Conservation (phyloP, 2,797 vertebrate species). For the Meriones psammophilus region DNA sequence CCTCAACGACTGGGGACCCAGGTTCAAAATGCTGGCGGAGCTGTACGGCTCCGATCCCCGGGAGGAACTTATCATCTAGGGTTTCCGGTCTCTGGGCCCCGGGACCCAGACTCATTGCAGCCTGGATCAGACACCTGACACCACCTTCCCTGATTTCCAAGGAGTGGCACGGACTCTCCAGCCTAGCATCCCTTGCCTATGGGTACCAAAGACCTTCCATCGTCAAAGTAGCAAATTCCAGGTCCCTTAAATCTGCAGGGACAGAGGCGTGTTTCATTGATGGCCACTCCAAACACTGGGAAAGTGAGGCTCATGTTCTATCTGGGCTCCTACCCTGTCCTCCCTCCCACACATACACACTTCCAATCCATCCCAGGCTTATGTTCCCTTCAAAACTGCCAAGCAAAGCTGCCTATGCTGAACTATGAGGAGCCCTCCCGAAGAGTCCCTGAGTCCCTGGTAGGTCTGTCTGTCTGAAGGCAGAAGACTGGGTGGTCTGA, state of each 20-base stretch:
- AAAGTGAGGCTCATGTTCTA: not conserved
- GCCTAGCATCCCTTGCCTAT: not conserved
- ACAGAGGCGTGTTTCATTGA: not conserved
- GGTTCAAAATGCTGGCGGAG: slow-evolving; percentile 97
- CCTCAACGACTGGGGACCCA: slow-evolving; percentile 96
- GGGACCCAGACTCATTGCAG: not conserved
- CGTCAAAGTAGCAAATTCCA: not conserved
- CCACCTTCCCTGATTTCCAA: not conserved
- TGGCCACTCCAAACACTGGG: not conserved
- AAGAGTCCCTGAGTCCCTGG: not conserved
- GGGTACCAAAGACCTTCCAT: not conserved
- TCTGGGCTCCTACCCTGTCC: not conserved
- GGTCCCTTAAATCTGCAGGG: not conserved
- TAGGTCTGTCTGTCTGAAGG: not conserved
- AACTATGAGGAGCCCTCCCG: not conserved
- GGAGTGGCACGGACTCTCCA: not conserved
- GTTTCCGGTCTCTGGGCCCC: not conserved
- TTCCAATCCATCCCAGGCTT: not conserved
- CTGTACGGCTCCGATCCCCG: slow-evolving; percentile 93
- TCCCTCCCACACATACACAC: not conserved
- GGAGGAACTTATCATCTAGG: slow-evolving; percentile 91
- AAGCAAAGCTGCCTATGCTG: not conserved
- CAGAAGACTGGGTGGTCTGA: not conserved
- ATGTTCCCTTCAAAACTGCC: slow-evolving; percentile 3
- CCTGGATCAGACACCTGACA: not conserved